phyloP scores from a whole-genome alignment of 2,113 vertebrate species.

The Gasterosteus nipponicus region DNA sequence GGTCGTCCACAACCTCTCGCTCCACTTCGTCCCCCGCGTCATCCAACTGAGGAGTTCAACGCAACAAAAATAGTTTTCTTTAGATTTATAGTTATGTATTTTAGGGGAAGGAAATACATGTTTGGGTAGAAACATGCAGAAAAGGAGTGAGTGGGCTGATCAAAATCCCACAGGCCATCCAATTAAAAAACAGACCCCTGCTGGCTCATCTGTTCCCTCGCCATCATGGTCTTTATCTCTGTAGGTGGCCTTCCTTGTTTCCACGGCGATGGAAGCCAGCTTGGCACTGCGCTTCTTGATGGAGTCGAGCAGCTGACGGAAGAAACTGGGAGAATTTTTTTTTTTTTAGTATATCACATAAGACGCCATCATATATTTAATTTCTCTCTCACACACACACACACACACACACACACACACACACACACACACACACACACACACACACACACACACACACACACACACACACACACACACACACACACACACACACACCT shows the following conservation, averaged over 20 bases:
- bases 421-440: slow-evolving; percentile 68
- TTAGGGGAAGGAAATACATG: not conserved
- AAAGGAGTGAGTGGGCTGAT: not conserved
- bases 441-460: slow-evolving; percentile 80
- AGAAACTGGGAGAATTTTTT: slow-evolving; percentile 82
- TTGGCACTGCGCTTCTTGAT: slow-evolving; percentile 88
- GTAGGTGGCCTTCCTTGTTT: slow-evolving; percentile 83
- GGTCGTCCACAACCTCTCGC: slow-evolving; percentile 84
- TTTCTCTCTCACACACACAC: not conserved
- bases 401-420: not conserved
- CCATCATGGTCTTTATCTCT: slow-evolving; percentile 78
- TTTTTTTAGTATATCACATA: no score
- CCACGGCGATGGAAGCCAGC: slow-evolving; percentile 85
- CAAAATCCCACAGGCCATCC: not conserved
- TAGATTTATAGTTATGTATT: not conserved
- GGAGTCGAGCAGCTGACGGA: slow-evolving; percentile 86
- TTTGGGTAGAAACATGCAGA: not conserved
- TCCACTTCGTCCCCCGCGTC: slow-evolving; percentile 80
- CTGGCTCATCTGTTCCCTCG: slow-evolving; percentile 13
- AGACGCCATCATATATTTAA: no score
- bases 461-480: slow-evolving; percentile 67
- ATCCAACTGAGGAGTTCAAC: slow-evolving; percentile 39
- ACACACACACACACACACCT: slow-evolving; percentile 82
- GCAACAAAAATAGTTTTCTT: not conserved
- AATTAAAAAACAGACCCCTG: slow-evolving; percentile 32